phyloP scores from a whole-genome alignment of 2,113 vertebrate genomes.

The Nematolebias whitei region DNA sequence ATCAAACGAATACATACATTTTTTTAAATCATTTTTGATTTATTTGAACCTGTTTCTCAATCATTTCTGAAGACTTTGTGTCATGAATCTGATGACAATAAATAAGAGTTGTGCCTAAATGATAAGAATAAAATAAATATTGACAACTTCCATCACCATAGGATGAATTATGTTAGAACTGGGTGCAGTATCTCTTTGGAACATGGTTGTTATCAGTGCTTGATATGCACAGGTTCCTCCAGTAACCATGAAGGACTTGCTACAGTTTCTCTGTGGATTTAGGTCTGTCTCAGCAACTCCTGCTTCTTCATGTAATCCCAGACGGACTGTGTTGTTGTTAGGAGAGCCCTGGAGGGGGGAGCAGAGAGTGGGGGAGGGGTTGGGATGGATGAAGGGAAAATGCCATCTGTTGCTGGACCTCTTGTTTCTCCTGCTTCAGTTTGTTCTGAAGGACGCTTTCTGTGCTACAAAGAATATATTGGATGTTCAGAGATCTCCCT shows the following conservation, averaged over 20 bases:
- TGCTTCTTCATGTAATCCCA: conserved; percentile 42
- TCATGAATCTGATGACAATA: too few relatives aligned
- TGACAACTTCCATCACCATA: not conserved
- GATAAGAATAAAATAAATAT: too few relatives aligned
- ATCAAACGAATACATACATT: too few relatives aligned
- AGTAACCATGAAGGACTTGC: not conserved
- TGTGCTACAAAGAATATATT: not conserved
- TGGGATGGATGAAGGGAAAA: conserved; percentile 6
- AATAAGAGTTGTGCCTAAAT: too few relatives aligned
- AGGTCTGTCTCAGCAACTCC: conserved; percentile 20
- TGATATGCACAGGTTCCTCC: not conserved
- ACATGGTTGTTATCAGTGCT: not conserved
- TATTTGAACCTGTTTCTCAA: too few relatives aligned
- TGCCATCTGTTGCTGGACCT: conserved; percentile 48
- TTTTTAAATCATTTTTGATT: too few relatives aligned
- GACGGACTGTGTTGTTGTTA: conserved; percentile 39
- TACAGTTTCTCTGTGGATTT: conserved; percentile 15
- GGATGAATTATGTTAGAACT: too few relatives aligned
- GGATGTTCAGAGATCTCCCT: not conserved
- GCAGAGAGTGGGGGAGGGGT: not conserved
- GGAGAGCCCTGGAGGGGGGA: conserved; percentile 8
- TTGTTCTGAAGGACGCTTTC: conserved; percentile 2
- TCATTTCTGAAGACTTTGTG: too few relatives aligned
- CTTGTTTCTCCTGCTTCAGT: conserved; percentile 20
- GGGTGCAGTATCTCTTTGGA: too few relatives aligned